Percentiles rank a stretch among this genome's conserved stretches.
phyloP scores from a whole-genome alignment of 2,888 invertebrate species.

The Ferdinandea cuprea region DNA sequence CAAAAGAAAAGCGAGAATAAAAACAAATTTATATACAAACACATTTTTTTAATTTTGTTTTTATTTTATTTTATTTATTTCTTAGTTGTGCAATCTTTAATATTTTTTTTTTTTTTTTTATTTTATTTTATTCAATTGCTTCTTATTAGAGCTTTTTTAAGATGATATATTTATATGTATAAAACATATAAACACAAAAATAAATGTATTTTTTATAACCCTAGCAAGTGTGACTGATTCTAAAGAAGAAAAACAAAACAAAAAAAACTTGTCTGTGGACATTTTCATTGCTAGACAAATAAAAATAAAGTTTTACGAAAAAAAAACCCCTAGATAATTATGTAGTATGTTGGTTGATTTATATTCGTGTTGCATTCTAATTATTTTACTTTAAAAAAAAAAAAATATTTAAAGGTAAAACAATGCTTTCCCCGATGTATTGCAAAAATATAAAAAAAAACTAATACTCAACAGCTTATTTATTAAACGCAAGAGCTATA shows the following conservation, averaged over 20 bases:
- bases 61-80: constrained; percentile 10
- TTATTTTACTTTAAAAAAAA: constrained; percentile 28
- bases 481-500: constrained; percentile 56
- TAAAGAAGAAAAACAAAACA: constrained; percentile 5
- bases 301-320: too few relatives aligned
- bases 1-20: constrained; percentile 38
- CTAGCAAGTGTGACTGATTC: constrained; percentile 36
- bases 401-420: constrained; percentile 29
- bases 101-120: constrained; percentile 37
- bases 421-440: constrained; percentile 52
- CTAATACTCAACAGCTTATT: constrained; percentile 59
- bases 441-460: constrained; percentile 36
- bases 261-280: background rate
- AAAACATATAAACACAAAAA: constrained; percentile 9
- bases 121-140: too few relatives aligned
- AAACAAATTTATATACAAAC: constrained; percentile 55
- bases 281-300: constrained; percentile 29
- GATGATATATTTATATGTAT: constrained; percentile 8
- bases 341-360: constrained; percentile 54
- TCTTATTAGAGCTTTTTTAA: background rate
- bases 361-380: constrained; percentile 59
- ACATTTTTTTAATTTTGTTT: constrained; percentile 40
- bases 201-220: constrained; percentile 23
- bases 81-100: constrained; percentile 47
- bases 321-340: constrained; percentile 55